These are phyloP conservation scores for Lasioglossum vierecki DNA, from an alignment of 2,888 invertebrate species.

Conservation along the genomic window DNA sequence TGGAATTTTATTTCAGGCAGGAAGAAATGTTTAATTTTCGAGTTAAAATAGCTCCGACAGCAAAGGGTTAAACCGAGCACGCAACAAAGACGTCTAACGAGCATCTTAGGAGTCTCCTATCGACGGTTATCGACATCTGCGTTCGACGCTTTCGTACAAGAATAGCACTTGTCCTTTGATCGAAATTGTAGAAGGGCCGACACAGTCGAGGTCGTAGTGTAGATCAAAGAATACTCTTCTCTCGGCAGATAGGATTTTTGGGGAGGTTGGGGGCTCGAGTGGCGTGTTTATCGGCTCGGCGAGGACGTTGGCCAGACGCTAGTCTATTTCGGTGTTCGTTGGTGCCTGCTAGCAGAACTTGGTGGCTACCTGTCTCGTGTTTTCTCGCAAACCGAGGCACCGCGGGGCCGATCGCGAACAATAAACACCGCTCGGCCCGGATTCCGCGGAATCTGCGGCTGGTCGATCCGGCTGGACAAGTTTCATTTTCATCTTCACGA, in stretches of 20 bases:
- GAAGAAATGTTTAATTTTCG: no score
- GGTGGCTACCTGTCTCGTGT: conserved; percentile 69
- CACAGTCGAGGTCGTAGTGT: conserved; percentile 44
- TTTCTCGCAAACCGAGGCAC: conserved; percentile 41
- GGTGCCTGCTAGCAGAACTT: conserved; percentile 45
- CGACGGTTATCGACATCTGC: conserved; percentile 30
- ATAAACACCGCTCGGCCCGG: conserved; percentile 58
- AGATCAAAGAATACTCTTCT: conserved; percentile 74
- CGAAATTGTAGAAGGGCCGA: conserved; percentile 33
- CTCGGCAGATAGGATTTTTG: conserved; percentile 70
- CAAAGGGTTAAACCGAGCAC: neutral
- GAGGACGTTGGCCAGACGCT: conserved; percentile 81
- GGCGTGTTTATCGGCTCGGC: conserved; percentile 76
- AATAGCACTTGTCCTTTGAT: conserved; percentile 58
- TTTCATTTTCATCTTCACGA: neutral
- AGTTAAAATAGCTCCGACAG: no score
- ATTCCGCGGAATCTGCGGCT: conserved; percentile 53
- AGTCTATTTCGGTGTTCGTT: conserved; percentile 76
- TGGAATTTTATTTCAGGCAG: no score
- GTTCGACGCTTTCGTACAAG: conserved; percentile 10
- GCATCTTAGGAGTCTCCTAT: neutral
- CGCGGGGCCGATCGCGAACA: conserved; percentile 54
- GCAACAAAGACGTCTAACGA: neutral
- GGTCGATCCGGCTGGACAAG: neutral
- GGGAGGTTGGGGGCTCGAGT: conserved; percentile 64